Conservation (phyloP, 2,888 invertebrate species). For the Balanococcus diminutus region DNA sequence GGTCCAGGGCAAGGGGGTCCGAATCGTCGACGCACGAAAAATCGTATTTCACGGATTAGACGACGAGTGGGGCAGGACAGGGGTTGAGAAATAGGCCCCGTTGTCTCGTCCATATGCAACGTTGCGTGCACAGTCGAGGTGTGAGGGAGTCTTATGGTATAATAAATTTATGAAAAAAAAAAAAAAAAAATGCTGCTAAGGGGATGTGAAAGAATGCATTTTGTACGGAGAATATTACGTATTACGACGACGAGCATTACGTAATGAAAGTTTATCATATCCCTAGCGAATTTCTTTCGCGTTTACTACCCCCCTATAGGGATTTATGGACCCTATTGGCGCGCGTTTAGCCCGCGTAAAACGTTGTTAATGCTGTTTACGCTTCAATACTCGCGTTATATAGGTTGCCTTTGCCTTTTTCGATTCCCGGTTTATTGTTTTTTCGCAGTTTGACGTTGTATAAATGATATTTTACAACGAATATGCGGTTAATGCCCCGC, state of each 20-base stretch:
- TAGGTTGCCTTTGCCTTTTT: background rate
- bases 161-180: conserved; percentile 9
- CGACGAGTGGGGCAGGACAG: background rate
- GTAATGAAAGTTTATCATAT: conserved; percentile 53
- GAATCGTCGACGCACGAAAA: conserved; percentile 25
- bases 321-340: conserved; percentile 45
- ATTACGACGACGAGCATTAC: conserved; percentile 52
- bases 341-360: conserved; percentile 27
- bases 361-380: conserved; percentile 51
- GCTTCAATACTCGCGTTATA: conserved; percentile 48
- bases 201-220: conserved; percentile 49
- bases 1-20: background rate
- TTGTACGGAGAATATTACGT: conserved; percentile 44
- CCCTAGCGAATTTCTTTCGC: conserved; percentile 51
- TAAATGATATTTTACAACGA: conserved; percentile 42
- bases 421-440: conserved; percentile 31
- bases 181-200: background rate
- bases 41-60: conserved; percentile 51
- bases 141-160: background rate
- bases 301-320: conserved; percentile 43
- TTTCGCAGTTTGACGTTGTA: conserved; percentile 42
- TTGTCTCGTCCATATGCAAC: background rate
- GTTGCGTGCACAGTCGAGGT: background rate
- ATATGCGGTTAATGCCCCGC: conserved; percentile 24
- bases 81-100: background rate